Evolutionary conservation across 2,888 invertebrate species (phyloP).

Genomic region (Polyommatus icarus): DNA sequence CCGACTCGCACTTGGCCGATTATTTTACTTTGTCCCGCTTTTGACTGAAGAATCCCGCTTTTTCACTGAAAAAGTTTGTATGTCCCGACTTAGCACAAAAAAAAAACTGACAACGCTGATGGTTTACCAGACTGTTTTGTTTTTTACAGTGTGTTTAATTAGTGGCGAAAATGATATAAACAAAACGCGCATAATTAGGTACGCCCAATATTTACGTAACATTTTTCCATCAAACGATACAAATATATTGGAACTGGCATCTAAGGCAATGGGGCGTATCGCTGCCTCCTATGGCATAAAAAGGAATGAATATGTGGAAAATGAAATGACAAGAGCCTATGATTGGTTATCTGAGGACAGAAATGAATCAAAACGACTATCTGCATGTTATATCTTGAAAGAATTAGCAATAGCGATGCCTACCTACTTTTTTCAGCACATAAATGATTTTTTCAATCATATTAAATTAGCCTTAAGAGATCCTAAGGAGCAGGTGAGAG

Average conservation of each 20-base stretch:
- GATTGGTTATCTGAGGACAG: slow-evolving; percentile 96
- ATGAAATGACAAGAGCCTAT: slow-evolving; percentile 95
- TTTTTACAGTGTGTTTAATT: slow-evolving; percentile 90
- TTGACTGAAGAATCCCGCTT: too few relatives aligned
- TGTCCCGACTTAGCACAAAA: too few relatives aligned
- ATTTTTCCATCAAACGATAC: slow-evolving; percentile 93
- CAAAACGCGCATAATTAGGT: slow-evolving; percentile 91
- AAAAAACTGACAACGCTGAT: too few relatives aligned
- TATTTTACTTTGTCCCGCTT: too few relatives aligned
- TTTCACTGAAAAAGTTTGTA: too few relatives aligned
- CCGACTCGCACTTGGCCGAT: too few relatives aligned
- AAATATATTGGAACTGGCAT: slow-evolving; percentile 95
- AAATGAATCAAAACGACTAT: slow-evolving; percentile 93
- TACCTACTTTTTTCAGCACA: slow-evolving; percentile 97
- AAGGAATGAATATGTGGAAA: slow-evolving; percentile 96
- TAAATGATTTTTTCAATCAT: slow-evolving; percentile 93
- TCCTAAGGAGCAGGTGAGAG: slow-evolving; percentile 93
- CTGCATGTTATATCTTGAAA: slow-evolving; percentile 93
- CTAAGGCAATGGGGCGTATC: slow-evolving; percentile 95
- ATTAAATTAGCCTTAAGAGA: slow-evolving; percentile 95
- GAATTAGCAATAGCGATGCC: slow-evolving; percentile 98
- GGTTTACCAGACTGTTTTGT: slow-evolving; percentile 10
- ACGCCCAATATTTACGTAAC: slow-evolving; percentile 94
- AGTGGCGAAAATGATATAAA: slow-evolving; percentile 95
- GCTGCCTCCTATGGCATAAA: slow-evolving; percentile 94